phyloP scores from a whole-genome alignment of 2,888 invertebrate species.

The Poecilobothrus nobilitatus region DNA sequence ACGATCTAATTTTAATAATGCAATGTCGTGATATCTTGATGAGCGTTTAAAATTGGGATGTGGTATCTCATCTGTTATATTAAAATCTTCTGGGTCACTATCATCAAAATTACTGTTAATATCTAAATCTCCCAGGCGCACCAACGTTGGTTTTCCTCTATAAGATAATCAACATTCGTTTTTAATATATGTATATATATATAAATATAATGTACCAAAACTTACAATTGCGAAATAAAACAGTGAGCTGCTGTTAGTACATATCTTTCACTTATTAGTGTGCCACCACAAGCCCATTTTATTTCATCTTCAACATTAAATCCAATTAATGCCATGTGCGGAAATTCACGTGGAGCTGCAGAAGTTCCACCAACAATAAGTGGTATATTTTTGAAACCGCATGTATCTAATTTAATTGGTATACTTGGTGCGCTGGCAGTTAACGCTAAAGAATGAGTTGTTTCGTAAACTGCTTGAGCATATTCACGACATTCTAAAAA shows the following conservation, averaged over 20 bases:
- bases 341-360: constrained; percentile 13
- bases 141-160: constrained; percentile 27
- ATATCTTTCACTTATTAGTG: constrained; percentile 46
- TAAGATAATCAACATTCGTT: not conserved
- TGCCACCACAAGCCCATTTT: constrained; percentile 48
- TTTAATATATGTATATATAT: not conserved
- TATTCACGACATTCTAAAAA: no score
- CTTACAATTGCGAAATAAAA: constrained; percentile 26
- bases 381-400: no score
- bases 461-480: no score
- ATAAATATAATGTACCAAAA: not conserved
- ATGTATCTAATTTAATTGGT: no score
- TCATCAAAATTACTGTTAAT: constrained; percentile 30
- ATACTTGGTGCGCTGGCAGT: no score
- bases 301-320: constrained; percentile 15
- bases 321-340: constrained; percentile 34
- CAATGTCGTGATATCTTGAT: constrained; percentile 48
- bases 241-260: constrained; percentile 53
- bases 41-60: constrained; percentile 43
- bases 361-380: no score
- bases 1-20: constrained; percentile 43
- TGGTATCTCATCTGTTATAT: constrained; percentile 31
- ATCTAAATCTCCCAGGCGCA: constrained; percentile 41
- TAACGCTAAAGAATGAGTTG: no score
- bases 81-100: constrained; percentile 33